A percentile compares a stretch with the other conserved stretches of the same genome.
Conservation (phyloP, 2,797 vertebrate genomes). For the Carcharodon carcharias region DNA sequence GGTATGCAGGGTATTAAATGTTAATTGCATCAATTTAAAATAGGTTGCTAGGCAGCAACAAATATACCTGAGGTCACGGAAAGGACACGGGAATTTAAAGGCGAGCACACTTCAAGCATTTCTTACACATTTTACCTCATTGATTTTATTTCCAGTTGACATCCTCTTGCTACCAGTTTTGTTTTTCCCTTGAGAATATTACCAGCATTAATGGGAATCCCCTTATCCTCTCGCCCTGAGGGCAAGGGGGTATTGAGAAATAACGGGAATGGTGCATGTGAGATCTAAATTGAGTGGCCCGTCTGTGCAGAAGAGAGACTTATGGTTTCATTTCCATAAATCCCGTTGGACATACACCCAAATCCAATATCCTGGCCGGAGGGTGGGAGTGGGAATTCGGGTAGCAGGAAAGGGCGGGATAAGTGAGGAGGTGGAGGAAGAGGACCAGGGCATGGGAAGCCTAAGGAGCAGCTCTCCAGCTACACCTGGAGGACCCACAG, state of each 20-base stretch:
- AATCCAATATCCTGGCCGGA: not conserved
- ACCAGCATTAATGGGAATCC: not conserved
- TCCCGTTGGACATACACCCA: not conserved
- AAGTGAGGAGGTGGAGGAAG: not conserved
- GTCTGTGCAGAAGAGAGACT: not conserved
- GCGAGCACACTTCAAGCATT: not conserved
- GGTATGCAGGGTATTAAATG: not conserved
- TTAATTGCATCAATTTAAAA: not conserved
- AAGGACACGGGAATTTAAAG: not conserved
- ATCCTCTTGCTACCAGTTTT: not conserved
- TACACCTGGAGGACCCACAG: too few relatives aligned
- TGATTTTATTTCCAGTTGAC: not conserved
- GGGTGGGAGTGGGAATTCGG: not conserved
- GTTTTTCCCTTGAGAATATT: not conserved
- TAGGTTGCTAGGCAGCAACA: not conserved
- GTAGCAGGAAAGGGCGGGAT: not conserved
- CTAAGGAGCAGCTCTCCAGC: too few relatives aligned
- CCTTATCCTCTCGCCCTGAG: too few relatives aligned
- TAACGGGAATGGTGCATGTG: not conserved
- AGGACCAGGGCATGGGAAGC: too few relatives aligned
- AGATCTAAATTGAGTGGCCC: not conserved
- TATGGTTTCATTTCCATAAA: not conserved
- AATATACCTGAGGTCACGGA: not conserved
- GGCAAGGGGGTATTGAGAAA: too few relatives aligned
- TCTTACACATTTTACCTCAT: not conserved